Evolutionary conservation across 2,888 invertebrate genomes (phyloP), one percentile per base, ranked within the genome.

Genomic region (Metalampra italica): DNA sequence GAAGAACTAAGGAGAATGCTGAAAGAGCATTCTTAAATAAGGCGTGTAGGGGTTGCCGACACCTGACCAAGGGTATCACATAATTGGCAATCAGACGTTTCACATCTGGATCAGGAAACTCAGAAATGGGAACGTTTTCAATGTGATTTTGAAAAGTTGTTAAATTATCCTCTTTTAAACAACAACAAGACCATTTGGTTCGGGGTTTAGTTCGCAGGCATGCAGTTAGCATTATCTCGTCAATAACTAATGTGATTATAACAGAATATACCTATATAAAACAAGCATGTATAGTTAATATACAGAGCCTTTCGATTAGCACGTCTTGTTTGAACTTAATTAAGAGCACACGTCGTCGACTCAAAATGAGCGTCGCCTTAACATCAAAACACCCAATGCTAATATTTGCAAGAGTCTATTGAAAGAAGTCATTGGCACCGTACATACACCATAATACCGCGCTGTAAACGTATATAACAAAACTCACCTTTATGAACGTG

Each of bases 261-360:
- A 22, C 22, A 2, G 22, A 22, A 22, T 22, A 22, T 5, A n/a
- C n/a, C n/a, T n/a, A n/a, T n/a, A n/a, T n/a, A n/a, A n/a, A 22
- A 22, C 22, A 5, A 22, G 22, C 22, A 36, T 36, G 7, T 36
- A 36, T n/a, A 36, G 36, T n/a, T 7, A 36, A n/a, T 36, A 36
- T 36, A 36, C 7, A 36, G n/a, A n/a, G 11, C 54, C 70, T 66
- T 75, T 71, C 72, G 75, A 76, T 81, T 76, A 71, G 74, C 78
- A 68, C 75, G 73, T 75, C 77, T 78, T 88, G 81, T 89, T 89
- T 88, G 85, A 84, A 78, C 81, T 85, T 88, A 88, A 89, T 89
- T 89, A 89, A 78, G 71, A 69, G 63, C 74, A 76, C 78, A 79
- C 78, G 79, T 76, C 78, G 79, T 76, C 69, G 65, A 64, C 70